Base-by-base conservation (phyloP, 2,888 invertebrate genomes). In the Leptura quadrifasciata region DNA sequence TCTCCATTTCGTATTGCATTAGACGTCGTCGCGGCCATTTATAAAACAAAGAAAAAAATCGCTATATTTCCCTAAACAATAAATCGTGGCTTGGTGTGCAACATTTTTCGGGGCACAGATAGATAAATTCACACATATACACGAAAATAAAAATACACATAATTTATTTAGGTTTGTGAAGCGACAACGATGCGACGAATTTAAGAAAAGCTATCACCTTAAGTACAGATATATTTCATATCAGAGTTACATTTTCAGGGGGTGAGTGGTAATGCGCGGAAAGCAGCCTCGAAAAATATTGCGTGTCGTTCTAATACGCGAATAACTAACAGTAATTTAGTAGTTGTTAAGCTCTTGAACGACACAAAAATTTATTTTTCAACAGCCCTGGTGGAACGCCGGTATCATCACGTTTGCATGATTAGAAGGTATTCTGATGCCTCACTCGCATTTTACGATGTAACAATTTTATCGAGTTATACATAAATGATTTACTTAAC, bases 201-300 rank as follows among this genome's bases (percentile, higher is more conserved):
- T 89, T 89, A 89, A 89, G 89, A 88, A 89, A 89, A 89, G 89
- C 89, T 86, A 89, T 89, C 89, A 89, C 87, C 89, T 88, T 89
- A 89, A 89, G 89, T 89, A 89, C 87, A 87, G 86, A 86, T 86
- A 89, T 89, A 89, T 89, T 89, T 89, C 89, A 89, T 89, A 88
- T 89, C 87, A 85, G 76, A 76, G 76, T 47, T 76, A 72, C 72
- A 72, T 74, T 75, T 78, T 75, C 67, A 67, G 77, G 77, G 75
- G 71, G 71, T 47, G 79, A 72, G 70, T 70, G 68, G 71, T 74
- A 76, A 65, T 68, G 75, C 72, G 76, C 24, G 71, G 65, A 76
- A 74, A 74, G 82, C 81, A 80, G 77, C 74, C 76, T 72, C 73
- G 75, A 83, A 84, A 88, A 87, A 88, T 88, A 88, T 88, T 86